Evolutionary conservation across 2,888 invertebrate species (phyloP), one percentile per base, ranked within the genome.

Genomic region (Calliphora vomitoria): DNA sequence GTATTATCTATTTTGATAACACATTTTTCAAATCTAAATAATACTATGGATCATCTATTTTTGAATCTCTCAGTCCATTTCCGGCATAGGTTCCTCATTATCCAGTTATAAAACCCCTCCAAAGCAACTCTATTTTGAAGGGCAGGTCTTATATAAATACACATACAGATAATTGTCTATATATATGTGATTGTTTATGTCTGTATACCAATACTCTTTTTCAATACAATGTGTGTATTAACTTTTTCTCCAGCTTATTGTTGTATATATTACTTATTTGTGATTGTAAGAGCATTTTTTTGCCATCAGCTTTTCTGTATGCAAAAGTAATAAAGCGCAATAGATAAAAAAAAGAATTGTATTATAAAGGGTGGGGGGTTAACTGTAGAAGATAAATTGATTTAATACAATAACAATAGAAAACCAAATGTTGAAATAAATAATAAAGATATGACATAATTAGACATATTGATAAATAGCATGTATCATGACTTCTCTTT

Each of bases 391-490:
- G 10, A 62, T 35, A 71, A 18, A 71, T 71, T 69, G 69, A 69
- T 58, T 79, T 47, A 62, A 35, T 75, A 62, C 5, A 47, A 47
- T 18, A 50, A 50, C 13, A 62, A 47, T 50, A 8, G 13, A 62
- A 62, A 75, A 8, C 8, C 31, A 75, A 62, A 75, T 35, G n/a
- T 50, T 75, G 47, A 47, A 75, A 62, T 53, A 79, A 62, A 71
- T 71, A 62, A 47, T 71, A 38, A 31, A 60, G n/a, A 58, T 13
- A 68, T 79, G 58, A 47, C 69, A 69, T 79, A 68, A 69, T 79
- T 60, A 68, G 69, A 69, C 47, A 35, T 60, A 62, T 80, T 60
- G 60, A 20, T 31, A 64, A 62, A 72, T 72, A 41, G 55, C n/a
- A 72, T 55, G 44, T 44, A 44, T 44, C 44, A 44, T 44, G 44